A percentile compares a stretch with the other conserved stretches of the same genome.
Evolutionary conservation across 2,797 vertebrate genomes (phyloP).

Genomic region (Heliangelus exortis): DNA sequence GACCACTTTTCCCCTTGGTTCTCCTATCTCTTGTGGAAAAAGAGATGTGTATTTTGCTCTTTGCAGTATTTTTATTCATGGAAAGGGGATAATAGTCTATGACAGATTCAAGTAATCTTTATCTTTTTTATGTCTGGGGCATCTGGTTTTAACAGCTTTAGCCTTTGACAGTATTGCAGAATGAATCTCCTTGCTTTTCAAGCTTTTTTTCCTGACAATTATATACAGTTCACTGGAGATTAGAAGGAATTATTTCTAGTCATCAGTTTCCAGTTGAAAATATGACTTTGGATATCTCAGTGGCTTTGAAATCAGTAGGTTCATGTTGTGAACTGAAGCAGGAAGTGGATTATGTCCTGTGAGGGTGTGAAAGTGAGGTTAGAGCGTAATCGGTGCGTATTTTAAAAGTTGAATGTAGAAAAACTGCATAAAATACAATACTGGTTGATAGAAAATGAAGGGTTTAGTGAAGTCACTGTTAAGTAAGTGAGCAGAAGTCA

Average conservation of each 20-base stretch:
- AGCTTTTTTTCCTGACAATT: neutral
- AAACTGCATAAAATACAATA: neutral
- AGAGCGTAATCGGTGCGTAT: neutral
- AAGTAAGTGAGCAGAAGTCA: neutral
- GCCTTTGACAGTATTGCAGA: neutral
- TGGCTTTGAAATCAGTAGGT: neutral
- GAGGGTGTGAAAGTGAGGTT: neutral
- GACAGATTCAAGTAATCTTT: neutral
- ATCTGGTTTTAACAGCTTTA: constrained; percentile 35
- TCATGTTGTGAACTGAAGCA: neutral
- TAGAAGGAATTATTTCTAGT: constrained; percentile 20
- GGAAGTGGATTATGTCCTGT: neutral
- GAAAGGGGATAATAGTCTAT: neutral
- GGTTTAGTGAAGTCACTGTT: neutral
- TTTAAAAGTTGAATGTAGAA: neutral
- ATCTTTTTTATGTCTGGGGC: neutral
- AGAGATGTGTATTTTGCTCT: constrained; percentile 17
- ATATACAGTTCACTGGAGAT: neutral
- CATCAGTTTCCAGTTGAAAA: constrained; percentile 5
- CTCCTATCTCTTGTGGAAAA: neutral
- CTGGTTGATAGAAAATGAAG: neutral
- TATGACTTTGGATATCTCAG: neutral
- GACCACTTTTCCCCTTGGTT: neutral
- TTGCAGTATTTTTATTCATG: neutral
- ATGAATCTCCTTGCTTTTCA: constrained; percentile 24